Evolutionary conservation across 2,113 vertebrate species (phyloP), one percentile per base, ranked within the genome.

Genomic region (Melanotaenia duboulayi): DNA sequence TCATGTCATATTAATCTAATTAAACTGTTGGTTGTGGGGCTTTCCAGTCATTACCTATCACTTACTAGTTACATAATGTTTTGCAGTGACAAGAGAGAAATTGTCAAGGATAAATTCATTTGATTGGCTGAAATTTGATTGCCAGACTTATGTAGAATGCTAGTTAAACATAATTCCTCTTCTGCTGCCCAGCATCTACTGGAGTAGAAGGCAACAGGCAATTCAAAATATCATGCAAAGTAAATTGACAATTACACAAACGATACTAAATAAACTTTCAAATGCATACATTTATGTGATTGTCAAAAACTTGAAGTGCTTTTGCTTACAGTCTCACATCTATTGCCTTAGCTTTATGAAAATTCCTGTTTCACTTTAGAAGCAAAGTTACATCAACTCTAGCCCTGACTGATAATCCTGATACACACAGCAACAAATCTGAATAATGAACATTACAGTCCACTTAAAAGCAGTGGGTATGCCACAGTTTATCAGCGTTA

Each of bases 221-320:
- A 70, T 71, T 70, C 3, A 68, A 73, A 65, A 74, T 61, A 54
- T 66, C 25, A 49, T 76, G 71, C 42, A 49, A 60, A 57, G 20
- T 56, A 65, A 73, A 68, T 65, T 65, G 67, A 81, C 80, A 86
- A 79, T 85, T 86, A 65, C 50, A 88, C 40, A 76, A 82, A 69
- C 59, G 56, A 80, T 19, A 72, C 32, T 58, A 76, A 85, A 80
- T 71, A 56, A 72, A 50, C 44, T 54, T 82, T 83, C 22, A 87
- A 87, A 86, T 83, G 84, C 50, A 72, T 68, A 70, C 62, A 76
- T 73, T 73, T 28, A 65, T 20, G 50, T 88, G 89, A 91, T 91
- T 91, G 87, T 89, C 89, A 84, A 69, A 80, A 78, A 37, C 58
- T 72, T 78, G 65, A 80, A 60, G 82, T 87, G 82, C 60, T 28